These are phyloP conservation scores for Tetranychus piercei DNA, from an alignment of 2,888 invertebrate species.

Conservation along the genomic window DNA sequence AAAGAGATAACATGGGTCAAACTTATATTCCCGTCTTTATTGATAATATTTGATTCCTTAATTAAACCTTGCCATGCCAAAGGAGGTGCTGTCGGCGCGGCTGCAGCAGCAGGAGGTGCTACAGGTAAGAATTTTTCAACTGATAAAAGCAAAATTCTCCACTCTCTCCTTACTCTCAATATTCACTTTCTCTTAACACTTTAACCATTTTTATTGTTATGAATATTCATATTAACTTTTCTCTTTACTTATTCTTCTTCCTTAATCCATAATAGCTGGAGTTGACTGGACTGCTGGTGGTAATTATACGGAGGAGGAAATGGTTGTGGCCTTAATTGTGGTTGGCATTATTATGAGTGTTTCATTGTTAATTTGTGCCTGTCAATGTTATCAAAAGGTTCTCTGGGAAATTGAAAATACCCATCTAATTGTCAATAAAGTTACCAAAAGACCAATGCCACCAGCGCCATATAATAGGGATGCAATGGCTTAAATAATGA, in stretches of 20 bases:
- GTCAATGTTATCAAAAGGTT: constrained; percentile 13
- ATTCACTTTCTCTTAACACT: neutral
- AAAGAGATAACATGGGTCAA: neutral
- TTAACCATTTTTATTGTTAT: neutral
- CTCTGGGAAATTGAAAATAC: constrained; percentile 8
- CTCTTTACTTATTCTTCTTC: neutral
- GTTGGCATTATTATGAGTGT: constrained; percentile 9
- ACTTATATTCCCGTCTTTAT: neutral
- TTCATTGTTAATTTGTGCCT: constrained; percentile 5
- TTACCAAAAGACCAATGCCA: constrained; percentile 10
- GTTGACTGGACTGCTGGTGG: constrained; percentile 12
- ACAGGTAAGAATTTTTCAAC: neutral
- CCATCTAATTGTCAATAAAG: constrained; percentile 3
- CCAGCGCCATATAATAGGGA: constrained; percentile 12
- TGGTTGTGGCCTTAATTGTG: constrained; percentile 8
- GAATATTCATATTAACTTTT: neutral
- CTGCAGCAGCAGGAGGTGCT: constrained; percentile 9
- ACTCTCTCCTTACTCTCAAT: neutral
- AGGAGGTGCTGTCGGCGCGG: constrained; percentile 5
- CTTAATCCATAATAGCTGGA: constrained; percentile 5
- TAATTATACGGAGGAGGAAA: constrained; percentile 11
- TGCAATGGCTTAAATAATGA: neutral
- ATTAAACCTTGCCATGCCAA: constrained; percentile 4
- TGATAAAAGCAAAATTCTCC: neutral
- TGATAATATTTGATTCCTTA: neutral